Base-by-base conservation (phyloP, 1,140 invertebrate genomes). In the Kradibia gibbosae region DNA sequence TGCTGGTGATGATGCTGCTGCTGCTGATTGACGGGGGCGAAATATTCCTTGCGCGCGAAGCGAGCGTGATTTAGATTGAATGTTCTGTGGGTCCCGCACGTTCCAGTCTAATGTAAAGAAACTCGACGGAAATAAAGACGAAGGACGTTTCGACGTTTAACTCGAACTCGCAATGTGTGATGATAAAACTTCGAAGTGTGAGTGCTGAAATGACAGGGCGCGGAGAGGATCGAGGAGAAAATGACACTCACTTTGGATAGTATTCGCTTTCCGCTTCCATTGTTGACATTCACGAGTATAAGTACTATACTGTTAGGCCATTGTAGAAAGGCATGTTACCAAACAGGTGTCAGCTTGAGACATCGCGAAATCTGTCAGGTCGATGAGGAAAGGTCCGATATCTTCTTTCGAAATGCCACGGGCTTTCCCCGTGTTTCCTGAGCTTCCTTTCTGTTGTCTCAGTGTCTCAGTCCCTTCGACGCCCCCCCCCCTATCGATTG, bases 321-420 rank as follows among this genome's bases (percentile, higher is more conserved):
- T 45, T 70, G 36, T 31, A 62, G 82, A 71, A 62, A 76, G 71
- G 48, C 84, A 85, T 85, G 75, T 83, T 83, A 82, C 62, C 80
- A 84, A 86, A 86, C 82, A 78, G 78, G 78, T 85, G 85, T 87
- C 83, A 86, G 82, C 74, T 85, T 87, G 87, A 88, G 87, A 88
- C 84, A 88, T 79, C 45, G 76, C 74, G 57, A 28, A 55, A 31
- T 71, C 34, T 36, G 62, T 31, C 22, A 36, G 2, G n/a, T n/a
- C n/a, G 4, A 60, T 28, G 55, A 60, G 7, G 25, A 10, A 60
- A 7, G 55, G 25, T 67, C 62, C 62, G 22, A 67, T 67, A 5
- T 8, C 62, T 67, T 67, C 34, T 67, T n/a, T n/a, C n/a, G n/a
- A n/a, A 67, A 39, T 10, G 34, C 62, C 34, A 57, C 55, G 39